Conservation (phyloP, 2,113 vertebrate species). For the Tapirus terrestris region DNA sequence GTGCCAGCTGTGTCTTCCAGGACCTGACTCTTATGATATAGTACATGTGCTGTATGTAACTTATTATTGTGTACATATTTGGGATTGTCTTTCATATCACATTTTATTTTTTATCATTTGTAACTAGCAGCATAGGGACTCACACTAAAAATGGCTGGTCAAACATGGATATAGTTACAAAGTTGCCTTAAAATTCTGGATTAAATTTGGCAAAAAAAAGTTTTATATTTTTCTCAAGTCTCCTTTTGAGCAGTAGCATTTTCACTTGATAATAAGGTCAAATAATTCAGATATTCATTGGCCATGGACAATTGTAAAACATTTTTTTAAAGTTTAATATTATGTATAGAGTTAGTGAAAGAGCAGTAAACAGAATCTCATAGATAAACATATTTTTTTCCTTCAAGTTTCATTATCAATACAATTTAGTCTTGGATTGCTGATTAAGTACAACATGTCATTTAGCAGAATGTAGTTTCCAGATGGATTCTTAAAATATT, state of each 20-base stretch:
- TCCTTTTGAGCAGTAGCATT: not conserved
- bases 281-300: not conserved
- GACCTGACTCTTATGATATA: not conserved
- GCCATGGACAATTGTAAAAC: not conserved
- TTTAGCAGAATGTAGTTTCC: not conserved
- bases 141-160: not conserved
- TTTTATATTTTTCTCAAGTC: not conserved
- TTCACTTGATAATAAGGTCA: not conserved
- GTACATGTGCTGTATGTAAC: fast-evolving
- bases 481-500: not conserved
- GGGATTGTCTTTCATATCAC: not conserved
- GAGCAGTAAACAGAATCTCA: not conserved
- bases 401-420: not conserved
- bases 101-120: not conserved
- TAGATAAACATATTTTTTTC: not conserved
- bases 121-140: not conserved
- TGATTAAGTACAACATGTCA: not conserved
- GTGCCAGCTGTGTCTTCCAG: not conserved
- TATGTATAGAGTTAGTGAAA: not conserved
- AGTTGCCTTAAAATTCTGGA: not conserved
- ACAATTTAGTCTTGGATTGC: not conserved
- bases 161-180: not conserved
- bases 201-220: not conserved
- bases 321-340: not conserved
- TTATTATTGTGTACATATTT: not conserved